Conservation (phyloP, 2,888 invertebrate genomes). For the Apamea monoglypha region DNA sequence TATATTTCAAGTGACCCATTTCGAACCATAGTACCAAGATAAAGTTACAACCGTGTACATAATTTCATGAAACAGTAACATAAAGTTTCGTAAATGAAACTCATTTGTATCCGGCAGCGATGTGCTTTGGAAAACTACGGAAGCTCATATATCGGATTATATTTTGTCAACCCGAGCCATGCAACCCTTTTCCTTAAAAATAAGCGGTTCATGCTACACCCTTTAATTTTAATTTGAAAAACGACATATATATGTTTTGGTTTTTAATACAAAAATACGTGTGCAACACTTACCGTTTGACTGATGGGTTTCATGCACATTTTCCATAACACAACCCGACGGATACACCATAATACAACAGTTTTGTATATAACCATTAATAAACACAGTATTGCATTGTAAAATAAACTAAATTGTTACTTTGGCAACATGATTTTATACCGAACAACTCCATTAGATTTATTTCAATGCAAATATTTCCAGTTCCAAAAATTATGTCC, state of each 20-base stretch:
- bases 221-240: constrained; percentile 55
- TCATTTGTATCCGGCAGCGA: constrained; percentile 77
- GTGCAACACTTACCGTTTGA: constrained; percentile 81
- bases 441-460: background rate
- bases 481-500: background rate
- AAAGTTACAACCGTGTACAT: constrained; percentile 77
- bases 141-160: constrained; percentile 61
- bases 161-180: constrained; percentile 62
- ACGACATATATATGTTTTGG: constrained; percentile 55
- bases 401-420: constrained; percentile 61
- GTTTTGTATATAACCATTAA: constrained; percentile 75
- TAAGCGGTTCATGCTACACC: constrained; percentile 79
- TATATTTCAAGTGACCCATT: constrained; percentile 59
- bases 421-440: constrained; percentile 34
- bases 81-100: constrained; percentile 64
- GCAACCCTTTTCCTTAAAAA: constrained; percentile 70
- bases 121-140: constrained; percentile 86
- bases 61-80: constrained; percentile 74
- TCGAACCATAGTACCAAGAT: constrained; percentile 73
- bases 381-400: constrained; percentile 79
- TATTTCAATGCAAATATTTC: background rate
- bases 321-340: constrained; percentile 88
- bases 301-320: constrained; percentile 81
- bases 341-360: constrained; percentile 84
- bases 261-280: constrained; percentile 65